Evolutionary conservation across 2,113 vertebrate genomes (phyloP).

Genomic region (Scolopax mira): DNA sequence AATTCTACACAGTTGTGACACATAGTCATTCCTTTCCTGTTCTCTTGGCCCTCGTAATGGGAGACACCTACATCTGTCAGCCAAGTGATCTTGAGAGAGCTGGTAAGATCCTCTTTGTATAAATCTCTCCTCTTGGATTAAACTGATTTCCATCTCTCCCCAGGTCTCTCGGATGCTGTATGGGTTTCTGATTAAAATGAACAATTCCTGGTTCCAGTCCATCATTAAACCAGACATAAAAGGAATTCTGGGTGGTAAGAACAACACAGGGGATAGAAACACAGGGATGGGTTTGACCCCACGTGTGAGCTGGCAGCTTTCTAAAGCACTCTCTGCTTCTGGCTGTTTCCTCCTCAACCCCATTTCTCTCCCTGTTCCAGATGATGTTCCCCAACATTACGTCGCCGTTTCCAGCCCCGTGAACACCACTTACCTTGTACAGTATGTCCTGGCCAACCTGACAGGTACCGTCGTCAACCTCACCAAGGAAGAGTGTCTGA

Average conservation of each 20-base stretch:
- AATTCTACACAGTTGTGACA: background rate
- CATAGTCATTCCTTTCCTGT: background rate
- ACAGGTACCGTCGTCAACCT: conserved; percentile 77
- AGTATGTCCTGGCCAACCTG: conserved; percentile 86
- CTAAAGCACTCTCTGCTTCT: background rate
- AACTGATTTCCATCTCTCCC: background rate
- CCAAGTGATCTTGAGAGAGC: background rate
- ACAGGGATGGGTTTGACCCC: background rate
- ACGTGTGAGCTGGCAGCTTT: background rate
- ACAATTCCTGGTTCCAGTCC: conserved; percentile 93
- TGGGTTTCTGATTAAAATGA: conserved; percentile 84
- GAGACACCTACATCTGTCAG: background rate
- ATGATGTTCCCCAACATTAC: conserved; percentile 83
- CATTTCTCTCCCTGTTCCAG: conserved; percentile 39
- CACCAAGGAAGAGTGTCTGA: conserved; percentile 84
- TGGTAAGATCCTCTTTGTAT: background rate
- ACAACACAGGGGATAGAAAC: background rate
- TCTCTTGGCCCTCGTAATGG: background rate
- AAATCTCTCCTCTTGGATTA: background rate
- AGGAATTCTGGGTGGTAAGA: conserved; percentile 81
- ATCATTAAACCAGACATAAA: conserved; percentile 76
- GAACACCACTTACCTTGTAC: conserved; percentile 79
- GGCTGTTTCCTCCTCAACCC: background rate
- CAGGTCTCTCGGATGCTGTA: conserved; percentile 90
- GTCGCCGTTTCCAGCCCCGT: conserved; percentile 77